Evolutionary conservation across 92 coral and sea anemone genomes (phyloP), one percentile per base, ranked within the genome.

Genomic region (Parazoanthus swiftii): DNA sequence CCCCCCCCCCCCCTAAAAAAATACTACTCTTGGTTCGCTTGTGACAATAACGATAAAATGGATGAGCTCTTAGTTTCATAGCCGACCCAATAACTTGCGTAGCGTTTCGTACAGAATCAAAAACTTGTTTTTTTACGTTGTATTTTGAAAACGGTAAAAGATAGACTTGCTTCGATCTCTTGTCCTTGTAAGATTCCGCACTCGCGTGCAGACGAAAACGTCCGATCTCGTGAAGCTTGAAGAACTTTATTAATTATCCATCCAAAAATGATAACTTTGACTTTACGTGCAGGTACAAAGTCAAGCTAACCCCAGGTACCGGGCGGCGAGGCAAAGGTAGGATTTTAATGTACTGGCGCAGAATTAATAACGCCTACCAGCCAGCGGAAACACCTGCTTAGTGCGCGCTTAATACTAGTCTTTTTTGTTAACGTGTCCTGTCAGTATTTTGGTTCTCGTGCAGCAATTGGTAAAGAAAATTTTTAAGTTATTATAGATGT

Each of bases 241-340:
- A 63, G 6, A 5, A 36, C 9, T 77, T 14, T 54, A 54, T 0
- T 13, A 54, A 1, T 36, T 21, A 15, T 25, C 2, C 39, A 51
- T 29, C 74, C 42, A 21, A 13, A 18, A 20, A 29, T 88, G 58
- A 67, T 37, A 74, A 36, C 16, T 59, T 1, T 18, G 16, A 14
- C 26, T 65, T 81, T 77, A 44, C 66, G 56, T 67, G 14, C 80
- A 94, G 96, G 74, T 93, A 90, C 88, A 97, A 95, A 90, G 99
- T 97, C 3, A 97, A 97, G 88, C 91, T 97, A 75, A 95, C 99
- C 14, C 98, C 99, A 15, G 99, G 99, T 8, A 92, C 94, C 1
- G 95, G 94, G 25, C 96, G 96, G 39, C 86, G 98, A 88, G 99
- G 99, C 80, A 97, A 95, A 92, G 99, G 98, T 95, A 89, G 11